Evolutionary conservation across 2,113 vertebrate genomes (phyloP).

Genomic region (Accipiter virgatus): DNA sequence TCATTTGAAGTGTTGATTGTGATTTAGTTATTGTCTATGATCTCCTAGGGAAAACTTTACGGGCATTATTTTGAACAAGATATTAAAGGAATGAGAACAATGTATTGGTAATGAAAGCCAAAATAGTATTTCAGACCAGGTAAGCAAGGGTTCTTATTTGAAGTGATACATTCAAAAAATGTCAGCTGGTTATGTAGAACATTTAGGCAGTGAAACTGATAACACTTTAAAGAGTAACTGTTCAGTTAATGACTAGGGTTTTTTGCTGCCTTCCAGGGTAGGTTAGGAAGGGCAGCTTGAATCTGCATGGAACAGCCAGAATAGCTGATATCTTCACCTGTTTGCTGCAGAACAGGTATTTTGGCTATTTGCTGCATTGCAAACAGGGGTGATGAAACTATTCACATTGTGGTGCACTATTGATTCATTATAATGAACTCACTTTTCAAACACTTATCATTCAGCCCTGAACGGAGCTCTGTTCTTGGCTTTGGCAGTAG

Average conservation of each 20-base stretch:
- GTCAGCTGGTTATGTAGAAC: not conserved
- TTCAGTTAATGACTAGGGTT: not conserved
- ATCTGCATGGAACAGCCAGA: not conserved
- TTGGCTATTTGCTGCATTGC: not conserved
- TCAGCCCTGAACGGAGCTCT: not conserved
- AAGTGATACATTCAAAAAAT: not conserved
- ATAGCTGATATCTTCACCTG: not conserved
- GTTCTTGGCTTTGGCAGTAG: not conserved
- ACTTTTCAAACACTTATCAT: not conserved
- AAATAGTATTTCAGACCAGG: not conserved
- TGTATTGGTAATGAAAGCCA: not conserved
- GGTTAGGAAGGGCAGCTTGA: not conserved
- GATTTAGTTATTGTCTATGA: not conserved
- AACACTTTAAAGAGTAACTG: not conserved
- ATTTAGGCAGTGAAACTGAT: not conserved
- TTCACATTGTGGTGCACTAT: not conserved
- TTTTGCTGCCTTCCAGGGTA: not conserved
- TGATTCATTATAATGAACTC: not conserved
- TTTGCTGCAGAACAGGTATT: not conserved
- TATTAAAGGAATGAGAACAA: not conserved
- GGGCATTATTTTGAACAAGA: not conserved
- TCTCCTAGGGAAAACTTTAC: not conserved
- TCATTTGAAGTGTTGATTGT: not conserved
- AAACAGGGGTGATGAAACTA: not conserved
- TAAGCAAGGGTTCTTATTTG: not conserved